Evolutionary conservation across 2,797 vertebrate genomes (phyloP).

Genomic region (Lutjanus argentimaculatus): DNA sequence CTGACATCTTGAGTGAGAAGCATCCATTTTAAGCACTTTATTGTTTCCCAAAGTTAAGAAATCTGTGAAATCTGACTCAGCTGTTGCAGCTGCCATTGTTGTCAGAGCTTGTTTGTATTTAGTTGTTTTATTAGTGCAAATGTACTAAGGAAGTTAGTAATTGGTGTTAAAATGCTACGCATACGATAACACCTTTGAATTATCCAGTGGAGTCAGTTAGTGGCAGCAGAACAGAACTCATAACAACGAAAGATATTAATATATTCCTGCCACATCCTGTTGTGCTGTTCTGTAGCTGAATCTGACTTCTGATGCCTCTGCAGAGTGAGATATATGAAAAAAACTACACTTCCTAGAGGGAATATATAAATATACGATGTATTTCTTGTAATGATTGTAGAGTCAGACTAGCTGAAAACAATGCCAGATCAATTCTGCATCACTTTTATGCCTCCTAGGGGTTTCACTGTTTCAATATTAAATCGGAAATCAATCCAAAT

Average conservation of each 20-base stretch:
- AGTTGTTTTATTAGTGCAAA: not conserved
- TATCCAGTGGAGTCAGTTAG: not conserved
- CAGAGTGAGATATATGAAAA: not conserved
- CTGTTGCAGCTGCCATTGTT: not conserved
- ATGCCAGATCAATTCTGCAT: no score
- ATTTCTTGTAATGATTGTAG: not conserved
- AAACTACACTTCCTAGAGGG: not conserved
- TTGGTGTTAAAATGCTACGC: not conserved
- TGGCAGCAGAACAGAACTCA: not conserved
- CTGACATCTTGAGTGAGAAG: not conserved
- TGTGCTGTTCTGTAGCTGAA: not conserved
- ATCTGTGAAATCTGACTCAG: not conserved
- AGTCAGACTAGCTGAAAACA: not conserved
- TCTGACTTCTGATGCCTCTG: conserved; percentile 1
- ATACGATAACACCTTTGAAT: not conserved
- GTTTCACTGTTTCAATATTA: no score
- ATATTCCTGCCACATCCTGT: not conserved
- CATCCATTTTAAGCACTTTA: not conserved
- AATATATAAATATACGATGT: not conserved
- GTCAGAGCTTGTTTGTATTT: not conserved
- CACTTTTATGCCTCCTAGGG: no score
- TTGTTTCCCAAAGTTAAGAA: not conserved
- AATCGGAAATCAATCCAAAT: no score
- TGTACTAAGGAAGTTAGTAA: not conserved
- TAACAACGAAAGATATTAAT: not conserved